Conservation (phyloP, 2,888 invertebrate genomes). For the Nymphalis polychloros region DNA sequence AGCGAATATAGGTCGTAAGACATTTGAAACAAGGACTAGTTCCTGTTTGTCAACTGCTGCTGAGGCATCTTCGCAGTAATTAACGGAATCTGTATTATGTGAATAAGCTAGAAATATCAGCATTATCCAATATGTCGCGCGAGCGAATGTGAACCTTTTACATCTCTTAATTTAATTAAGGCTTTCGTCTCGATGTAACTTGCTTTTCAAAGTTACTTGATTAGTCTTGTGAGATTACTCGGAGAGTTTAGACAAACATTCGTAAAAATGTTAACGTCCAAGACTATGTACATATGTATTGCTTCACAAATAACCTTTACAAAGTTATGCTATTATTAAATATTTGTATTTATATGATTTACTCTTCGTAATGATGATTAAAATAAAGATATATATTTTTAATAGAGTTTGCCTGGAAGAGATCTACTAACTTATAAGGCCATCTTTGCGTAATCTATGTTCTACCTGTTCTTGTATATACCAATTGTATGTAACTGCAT, state of each 20-base stretch:
- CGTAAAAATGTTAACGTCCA: neutral
- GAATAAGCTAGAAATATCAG: conserved; percentile 42
- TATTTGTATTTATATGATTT: too few relatives aligned
- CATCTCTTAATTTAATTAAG: conserved; percentile 30
- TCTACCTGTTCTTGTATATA: too few relatives aligned
- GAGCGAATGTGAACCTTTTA: conserved; percentile 27
- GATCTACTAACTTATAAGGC: too few relatives aligned
- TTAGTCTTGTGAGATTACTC: conserved; percentile 10
- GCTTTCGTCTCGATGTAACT: conserved; percentile 8
- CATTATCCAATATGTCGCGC: conserved; percentile 41
- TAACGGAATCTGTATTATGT: conserved; percentile 43
- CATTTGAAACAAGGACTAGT: neutral
- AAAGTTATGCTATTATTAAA: too few relatives aligned
- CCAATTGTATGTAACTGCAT: too few relatives aligned
- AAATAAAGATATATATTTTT: too few relatives aligned
- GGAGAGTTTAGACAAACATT: conserved; percentile 1
- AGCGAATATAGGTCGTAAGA: conserved; percentile 27
- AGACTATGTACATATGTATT: too few relatives aligned
- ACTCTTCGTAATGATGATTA: too few relatives aligned
- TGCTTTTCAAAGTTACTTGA: conserved; percentile 15
- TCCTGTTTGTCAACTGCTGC: conserved; percentile 23
- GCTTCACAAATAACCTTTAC: too few relatives aligned
- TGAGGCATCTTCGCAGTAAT: conserved; percentile 38
- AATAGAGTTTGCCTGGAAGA: too few relatives aligned
- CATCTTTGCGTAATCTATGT: too few relatives aligned